Base-by-base conservation (phyloP, 1,140 invertebrate species). In the Brachionus koreanus region DNA sequence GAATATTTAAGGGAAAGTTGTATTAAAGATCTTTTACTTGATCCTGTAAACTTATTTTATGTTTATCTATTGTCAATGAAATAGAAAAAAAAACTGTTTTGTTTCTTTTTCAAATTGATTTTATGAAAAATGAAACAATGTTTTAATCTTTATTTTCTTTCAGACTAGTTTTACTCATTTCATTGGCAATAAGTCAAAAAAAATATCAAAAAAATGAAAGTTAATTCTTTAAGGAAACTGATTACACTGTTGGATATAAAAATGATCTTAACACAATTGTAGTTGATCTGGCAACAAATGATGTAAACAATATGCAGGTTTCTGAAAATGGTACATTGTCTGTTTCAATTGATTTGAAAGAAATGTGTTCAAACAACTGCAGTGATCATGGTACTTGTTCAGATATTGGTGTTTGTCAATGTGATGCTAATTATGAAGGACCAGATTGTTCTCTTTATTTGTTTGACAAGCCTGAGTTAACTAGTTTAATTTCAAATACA, bases 181-280 rank as follows among this genome's bases (percentile, higher is more conserved):
- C 29, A 29, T 29, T 29, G 29, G 1, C 29, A 29, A 29, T 29
- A 3, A 29, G 29, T 3, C 29, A 2, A 2, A 29, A 29, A 2
- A 29, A 2, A 2, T 29, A 29, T 2, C 29, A 29, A 29, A 33
- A n/a, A n/a, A 33, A 1, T 33, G 10, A 35, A 67, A 4, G 5
- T 67, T 10, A 33, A 35, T 67, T 67, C 35, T 16, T 57, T 6
- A 69, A 69, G 65, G 13, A 69, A 37, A 69, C 29, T n/a, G 65
- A 69, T 39, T 69, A 69, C 9, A 69, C 33, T 16, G 37, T 19
- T 16, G 65, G 65, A 69, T 69, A 69, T 39, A 69, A 69, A 69
- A 69, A 69, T 39, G 65, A 69, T 39, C 35, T 69, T 1, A 39
- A 19, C 9, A 69, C 29, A 7, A 39, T 69, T 37, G 65, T 69